phyloP scores from a whole-genome alignment of 2,888 invertebrate species.

The Agrilus biguttatus region DNA sequence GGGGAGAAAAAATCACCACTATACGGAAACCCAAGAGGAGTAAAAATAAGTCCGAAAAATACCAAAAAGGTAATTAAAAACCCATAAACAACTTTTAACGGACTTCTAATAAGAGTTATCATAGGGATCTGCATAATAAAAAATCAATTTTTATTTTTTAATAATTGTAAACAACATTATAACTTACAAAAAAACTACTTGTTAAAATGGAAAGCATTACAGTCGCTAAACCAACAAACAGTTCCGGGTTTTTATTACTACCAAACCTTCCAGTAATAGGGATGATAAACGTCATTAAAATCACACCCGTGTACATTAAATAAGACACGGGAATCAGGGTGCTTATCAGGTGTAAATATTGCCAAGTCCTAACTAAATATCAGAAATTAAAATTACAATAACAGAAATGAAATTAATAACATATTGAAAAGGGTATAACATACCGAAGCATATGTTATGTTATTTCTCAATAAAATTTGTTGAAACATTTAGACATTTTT shows the following conservation, averaged over 20 bases:
- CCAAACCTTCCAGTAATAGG: conserved; percentile 34
- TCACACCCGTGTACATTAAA: conserved; percentile 7
- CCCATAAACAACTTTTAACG: conserved; percentile 14
- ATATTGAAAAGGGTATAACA: not conserved
- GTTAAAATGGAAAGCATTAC: conserved; percentile 27
- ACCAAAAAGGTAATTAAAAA: conserved; percentile 16
- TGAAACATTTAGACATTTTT: too few relatives aligned
- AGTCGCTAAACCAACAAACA: conserved; percentile 29
- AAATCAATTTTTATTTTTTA: not conserved
- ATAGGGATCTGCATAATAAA: conserved; percentile 18
- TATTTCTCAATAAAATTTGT: too few relatives aligned
- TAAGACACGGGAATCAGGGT: conserved; percentile 10
- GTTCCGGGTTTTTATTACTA: conserved; percentile 31
- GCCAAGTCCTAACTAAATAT: conserved; percentile 12
- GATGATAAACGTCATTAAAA: conserved; percentile 9
- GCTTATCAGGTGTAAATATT: conserved; percentile 10
- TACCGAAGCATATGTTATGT: too few relatives aligned
- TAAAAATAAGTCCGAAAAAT: conserved; percentile 37
- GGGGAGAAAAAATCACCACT: conserved; percentile 40
- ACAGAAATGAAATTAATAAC: not conserved
- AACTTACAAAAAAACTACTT: conserved; percentile 27
- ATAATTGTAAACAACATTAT: not conserved
- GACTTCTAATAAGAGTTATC: conserved; percentile 16
- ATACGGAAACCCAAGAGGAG: conserved; percentile 58
- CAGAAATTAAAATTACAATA: not conserved